phyloP scores from a whole-genome alignment of 2,888 invertebrate genomes.

The Dryobotodes eremita region DNA sequence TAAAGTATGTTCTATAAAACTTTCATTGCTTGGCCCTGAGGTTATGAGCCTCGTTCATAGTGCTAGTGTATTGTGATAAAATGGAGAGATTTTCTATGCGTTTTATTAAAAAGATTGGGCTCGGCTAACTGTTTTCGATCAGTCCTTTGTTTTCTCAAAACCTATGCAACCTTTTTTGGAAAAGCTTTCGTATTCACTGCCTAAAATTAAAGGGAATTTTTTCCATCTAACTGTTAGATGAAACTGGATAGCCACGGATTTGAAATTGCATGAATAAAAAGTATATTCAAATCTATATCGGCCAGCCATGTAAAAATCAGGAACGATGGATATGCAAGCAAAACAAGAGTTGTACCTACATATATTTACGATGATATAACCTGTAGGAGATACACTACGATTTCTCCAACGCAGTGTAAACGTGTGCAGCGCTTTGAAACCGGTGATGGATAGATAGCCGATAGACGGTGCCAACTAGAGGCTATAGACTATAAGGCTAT shows the following conservation, averaged over 20 bases:
- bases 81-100: neutral
- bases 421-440: constrained; percentile 43
- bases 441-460: constrained; percentile 48
- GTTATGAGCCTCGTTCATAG: constrained; percentile 17
- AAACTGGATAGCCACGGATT: neutral
- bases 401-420: constrained; percentile 37
- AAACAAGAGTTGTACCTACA: neutral
- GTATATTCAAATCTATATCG: neutral
- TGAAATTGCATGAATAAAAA: neutral
- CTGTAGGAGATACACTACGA: constrained; percentile 22
- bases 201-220: neutral
- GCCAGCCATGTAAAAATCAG: neutral
- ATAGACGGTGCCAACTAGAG: constrained; percentile 12
- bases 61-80: constrained; percentile 4
- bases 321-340: neutral
- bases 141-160: neutral
- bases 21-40: constrained; percentile 50
- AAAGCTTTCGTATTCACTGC: neutral
- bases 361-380: constrained; percentile 25
- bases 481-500: neutral
- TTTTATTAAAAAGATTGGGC: neutral
- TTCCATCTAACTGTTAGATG: neutral
- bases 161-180: neutral
- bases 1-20: constrained; percentile 38
- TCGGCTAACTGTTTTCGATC: neutral